Evolutionary conservation across 2,888 invertebrate species (phyloP).

Genomic region (Celastrina argiolus): DNA sequence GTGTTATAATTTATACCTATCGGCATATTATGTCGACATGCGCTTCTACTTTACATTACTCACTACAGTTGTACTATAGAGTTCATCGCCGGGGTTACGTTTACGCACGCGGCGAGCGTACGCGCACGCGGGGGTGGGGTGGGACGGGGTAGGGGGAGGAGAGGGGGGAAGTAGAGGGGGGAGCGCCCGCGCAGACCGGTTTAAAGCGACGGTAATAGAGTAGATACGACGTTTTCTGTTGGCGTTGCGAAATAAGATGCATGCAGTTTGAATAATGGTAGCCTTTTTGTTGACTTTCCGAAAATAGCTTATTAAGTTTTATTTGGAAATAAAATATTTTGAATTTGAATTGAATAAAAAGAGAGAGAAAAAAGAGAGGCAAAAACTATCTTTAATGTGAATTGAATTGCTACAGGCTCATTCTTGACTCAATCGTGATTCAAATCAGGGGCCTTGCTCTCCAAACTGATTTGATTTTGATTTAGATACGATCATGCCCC

Average conservation of each 20-base stretch:
- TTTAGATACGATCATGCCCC: too few relatives aligned
- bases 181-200: conserved; percentile 53
- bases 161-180: conserved; percentile 34
- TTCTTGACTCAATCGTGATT: too few relatives aligned
- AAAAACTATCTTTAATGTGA: too few relatives aligned
- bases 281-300: too few relatives aligned
- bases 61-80: conserved; percentile 38
- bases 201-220: conserved; percentile 30
- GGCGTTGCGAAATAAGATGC: conserved; percentile 9
- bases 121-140: conserved; percentile 36
- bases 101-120: conserved; percentile 70
- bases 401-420: too few relatives aligned
- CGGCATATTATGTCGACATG: neutral
- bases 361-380: too few relatives aligned
- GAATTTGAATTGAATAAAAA: too few relatives aligned
- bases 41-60: neutral
- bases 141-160: conserved; percentile 39
- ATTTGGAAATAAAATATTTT: too few relatives aligned
- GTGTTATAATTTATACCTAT: too few relatives aligned
- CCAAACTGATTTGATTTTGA: too few relatives aligned
- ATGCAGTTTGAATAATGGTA: neutral
- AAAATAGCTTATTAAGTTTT: too few relatives aligned
- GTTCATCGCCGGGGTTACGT: conserved; percentile 71
- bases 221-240: conserved; percentile 27
- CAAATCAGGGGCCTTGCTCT: too few relatives aligned